Conservation (phyloP, 1,140 invertebrate species). For the Drosophila parvula region DNA sequence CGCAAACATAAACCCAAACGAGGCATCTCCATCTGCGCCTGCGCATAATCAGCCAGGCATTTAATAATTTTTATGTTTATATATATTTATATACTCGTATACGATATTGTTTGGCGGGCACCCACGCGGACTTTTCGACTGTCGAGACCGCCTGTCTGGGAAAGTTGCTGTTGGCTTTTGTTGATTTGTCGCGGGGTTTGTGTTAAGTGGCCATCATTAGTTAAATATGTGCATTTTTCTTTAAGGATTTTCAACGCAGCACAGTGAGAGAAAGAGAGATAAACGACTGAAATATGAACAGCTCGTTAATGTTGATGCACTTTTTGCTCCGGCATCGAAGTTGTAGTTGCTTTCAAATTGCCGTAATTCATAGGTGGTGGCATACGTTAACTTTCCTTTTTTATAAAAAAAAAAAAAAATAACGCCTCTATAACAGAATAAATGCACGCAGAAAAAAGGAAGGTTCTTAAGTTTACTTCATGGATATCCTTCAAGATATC, state of each 20-base stretch:
- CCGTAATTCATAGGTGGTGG: constrained; percentile 71
- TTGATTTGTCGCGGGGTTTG: constrained; percentile 80
- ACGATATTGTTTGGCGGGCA: constrained; percentile 52
- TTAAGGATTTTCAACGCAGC: constrained; percentile 68
- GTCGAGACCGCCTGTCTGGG: constrained; percentile 54
- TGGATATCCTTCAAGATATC: too few species aligned
- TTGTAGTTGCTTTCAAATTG: constrained; percentile 57
- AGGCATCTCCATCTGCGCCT: constrained; percentile 42
- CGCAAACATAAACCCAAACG: constrained; percentile 16
- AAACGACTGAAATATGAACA: constrained; percentile 59
- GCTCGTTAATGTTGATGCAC: constrained; percentile 56
- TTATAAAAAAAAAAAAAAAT: neutral
- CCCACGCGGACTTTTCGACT: constrained; percentile 56
- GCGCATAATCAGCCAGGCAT: constrained; percentile 80
- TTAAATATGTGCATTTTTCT: constrained; percentile 83
- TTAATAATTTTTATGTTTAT: constrained; percentile 81
- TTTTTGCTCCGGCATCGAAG: constrained; percentile 22
- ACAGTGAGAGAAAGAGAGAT: constrained; percentile 27
- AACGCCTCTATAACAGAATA: neutral
- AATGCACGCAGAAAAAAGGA: constrained; percentile 3
- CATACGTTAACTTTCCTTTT: constrained; percentile 61
- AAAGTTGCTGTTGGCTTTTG: constrained; percentile 64
- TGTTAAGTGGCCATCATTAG: constrained; percentile 82
- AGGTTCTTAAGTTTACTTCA: constrained; percentile 2
- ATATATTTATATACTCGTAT: constrained; percentile 66